These are phyloP conservation scores for Etia nguti DNA, from an alignment of 2,113 vertebrate species.

Conservation along the genomic window DNA sequence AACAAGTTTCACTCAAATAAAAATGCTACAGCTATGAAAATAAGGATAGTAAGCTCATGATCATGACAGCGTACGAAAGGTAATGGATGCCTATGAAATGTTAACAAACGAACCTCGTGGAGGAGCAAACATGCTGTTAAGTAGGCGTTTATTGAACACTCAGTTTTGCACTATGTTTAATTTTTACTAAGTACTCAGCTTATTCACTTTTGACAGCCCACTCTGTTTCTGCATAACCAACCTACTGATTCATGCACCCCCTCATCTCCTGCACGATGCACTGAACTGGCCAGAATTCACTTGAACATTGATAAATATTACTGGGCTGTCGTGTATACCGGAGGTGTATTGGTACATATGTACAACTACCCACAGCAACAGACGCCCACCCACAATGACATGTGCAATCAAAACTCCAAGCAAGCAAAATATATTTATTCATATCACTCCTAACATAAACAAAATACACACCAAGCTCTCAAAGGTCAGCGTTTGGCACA, in stretches of 20 bases:
- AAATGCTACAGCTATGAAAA: background rate
- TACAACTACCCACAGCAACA: conserved; percentile 17
- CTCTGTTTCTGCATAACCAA: conserved; percentile 48
- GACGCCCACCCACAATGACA: background rate
- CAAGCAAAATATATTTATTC: background rate
- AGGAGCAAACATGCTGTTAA: background rate
- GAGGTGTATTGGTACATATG: conserved; percentile 15
- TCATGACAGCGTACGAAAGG: background rate
- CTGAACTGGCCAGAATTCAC: conserved; percentile 29
- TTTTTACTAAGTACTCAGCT: conserved; percentile 35
- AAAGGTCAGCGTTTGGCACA: conserved; percentile 51
- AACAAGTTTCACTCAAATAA: background rate
- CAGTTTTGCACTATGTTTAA: conserved; percentile 26
- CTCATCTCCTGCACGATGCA: conserved; percentile 48
- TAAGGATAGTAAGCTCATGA: background rate
- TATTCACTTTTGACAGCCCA: conserved; percentile 51
- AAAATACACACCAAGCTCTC: conserved; percentile 25
- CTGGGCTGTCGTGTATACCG: background rate
- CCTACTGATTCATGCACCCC: conserved; percentile 52
- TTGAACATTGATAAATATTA: conserved; percentile 31
- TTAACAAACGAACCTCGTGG: background rate
- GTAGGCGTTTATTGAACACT: conserved; percentile 38
- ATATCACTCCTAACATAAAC: conserved; percentile 3
- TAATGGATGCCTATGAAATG: background rate
- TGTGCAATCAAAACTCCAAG: background rate